A percentile compares a stretch with the other conserved stretches of the same genome.
Conservation (phyloP, 2,888 invertebrate species). For the Chymomyza fuscimana region DNA sequence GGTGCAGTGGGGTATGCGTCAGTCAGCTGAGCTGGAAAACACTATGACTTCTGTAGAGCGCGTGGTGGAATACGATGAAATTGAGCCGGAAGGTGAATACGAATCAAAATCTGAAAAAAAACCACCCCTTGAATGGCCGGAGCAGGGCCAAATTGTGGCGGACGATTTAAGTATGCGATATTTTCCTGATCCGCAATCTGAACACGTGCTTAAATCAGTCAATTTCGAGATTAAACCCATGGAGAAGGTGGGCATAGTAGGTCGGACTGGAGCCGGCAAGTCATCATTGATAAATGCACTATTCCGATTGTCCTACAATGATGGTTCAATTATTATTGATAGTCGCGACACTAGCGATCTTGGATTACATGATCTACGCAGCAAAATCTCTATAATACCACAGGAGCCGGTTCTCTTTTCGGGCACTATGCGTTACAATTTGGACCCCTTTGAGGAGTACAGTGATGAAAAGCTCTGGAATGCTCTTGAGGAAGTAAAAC, state of each 20-base stretch:
- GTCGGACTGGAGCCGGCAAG: slow-evolving; percentile 87
- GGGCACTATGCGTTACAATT: slow-evolving; percentile 91
- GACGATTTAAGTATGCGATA: slow-evolving; percentile 87
- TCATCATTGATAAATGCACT: slow-evolving; percentile 86
- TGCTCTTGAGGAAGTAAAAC: slow-evolving; percentile 86
- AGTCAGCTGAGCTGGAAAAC: slow-evolving; percentile 93
- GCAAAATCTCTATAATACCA: slow-evolving; percentile 90
- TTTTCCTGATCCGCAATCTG: slow-evolving; percentile 82
- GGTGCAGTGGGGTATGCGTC: slow-evolving; percentile 91
- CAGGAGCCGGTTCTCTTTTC: slow-evolving; percentile 92
- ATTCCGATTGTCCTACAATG: slow-evolving; percentile 88
- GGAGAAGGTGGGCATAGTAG: slow-evolving; percentile 87
- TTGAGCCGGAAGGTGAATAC: slow-evolving; percentile 81
- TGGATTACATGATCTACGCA: slow-evolving; percentile 87
- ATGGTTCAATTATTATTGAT: slow-evolving; percentile 91
- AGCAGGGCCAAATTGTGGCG: slow-evolving; percentile 85
- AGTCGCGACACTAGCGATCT: slow-evolving; percentile 85
- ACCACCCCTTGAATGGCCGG: slow-evolving; percentile 87
- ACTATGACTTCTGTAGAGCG: slow-evolving; percentile 95
- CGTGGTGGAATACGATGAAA: slow-evolving; percentile 84
- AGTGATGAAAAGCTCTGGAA: slow-evolving; percentile 89
- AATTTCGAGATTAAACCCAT: slow-evolving; percentile 83
- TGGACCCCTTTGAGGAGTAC: slow-evolving; percentile 93
- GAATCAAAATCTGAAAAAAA: slow-evolving; percentile 84
- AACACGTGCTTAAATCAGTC: slow-evolving; percentile 87